A percentile compares a stretch with the other conserved stretches of the same genome.
Conservation (phyloP, 2,888 invertebrate species). For the Microctonus brassicae region DNA sequence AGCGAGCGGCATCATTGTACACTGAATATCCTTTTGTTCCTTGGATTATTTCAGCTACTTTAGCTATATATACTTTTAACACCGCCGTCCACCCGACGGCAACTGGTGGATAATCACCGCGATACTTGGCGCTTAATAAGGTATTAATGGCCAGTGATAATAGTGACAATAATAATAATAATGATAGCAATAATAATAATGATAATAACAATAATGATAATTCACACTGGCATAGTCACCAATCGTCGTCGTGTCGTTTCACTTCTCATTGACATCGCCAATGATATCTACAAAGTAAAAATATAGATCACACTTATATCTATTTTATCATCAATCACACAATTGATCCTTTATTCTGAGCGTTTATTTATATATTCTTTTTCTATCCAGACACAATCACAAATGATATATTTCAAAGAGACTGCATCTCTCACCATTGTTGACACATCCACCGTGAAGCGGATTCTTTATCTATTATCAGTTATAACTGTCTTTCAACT, state of each 20-base stretch:
- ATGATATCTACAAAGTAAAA: neutral
- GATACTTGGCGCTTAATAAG: neutral
- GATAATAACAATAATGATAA: neutral
- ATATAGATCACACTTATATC: neutral
- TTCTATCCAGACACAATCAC: neutral
- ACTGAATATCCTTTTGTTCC: constrained; percentile 52
- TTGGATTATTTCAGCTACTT: constrained; percentile 28
- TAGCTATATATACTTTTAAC: constrained; percentile 24
- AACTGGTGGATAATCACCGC: neutral
- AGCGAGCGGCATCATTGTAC: constrained; percentile 94
- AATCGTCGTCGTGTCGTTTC: neutral
- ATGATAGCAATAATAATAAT: too few relatives aligned
- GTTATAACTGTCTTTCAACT: neutral
- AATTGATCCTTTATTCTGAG: neutral
- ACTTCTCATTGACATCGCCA: constrained; percentile 35
- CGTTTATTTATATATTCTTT: neutral
- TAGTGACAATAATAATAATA: neutral
- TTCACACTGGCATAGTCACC: neutral
- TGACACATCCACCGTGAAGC: neutral
- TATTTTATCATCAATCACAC: constrained; percentile 7
- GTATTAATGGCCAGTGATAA: neutral
- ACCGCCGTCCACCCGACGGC: constrained; percentile 29
- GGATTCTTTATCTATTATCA: neutral
- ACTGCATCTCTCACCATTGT: constrained; percentile 7
- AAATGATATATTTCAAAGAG: neutral